Base-by-base conservation (phyloP, 2,797 vertebrate species). In the Rhinella marina region DNA sequence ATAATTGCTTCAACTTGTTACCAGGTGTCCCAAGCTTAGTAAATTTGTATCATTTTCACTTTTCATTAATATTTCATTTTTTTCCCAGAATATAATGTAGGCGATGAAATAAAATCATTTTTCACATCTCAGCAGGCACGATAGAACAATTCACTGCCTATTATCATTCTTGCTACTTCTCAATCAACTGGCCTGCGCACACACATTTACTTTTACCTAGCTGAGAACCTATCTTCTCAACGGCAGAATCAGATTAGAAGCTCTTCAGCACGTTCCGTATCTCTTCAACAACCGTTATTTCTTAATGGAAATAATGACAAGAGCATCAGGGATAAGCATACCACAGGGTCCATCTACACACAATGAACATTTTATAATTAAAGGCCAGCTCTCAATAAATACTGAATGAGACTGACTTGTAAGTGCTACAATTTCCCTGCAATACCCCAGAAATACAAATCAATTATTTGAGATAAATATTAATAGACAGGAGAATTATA, bases 301-400 rank as follows among this genome's bases (percentile, higher is more conserved):
- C 84, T 80, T 72, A 29, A 76, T 0, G 11, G 81, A 50, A 90
- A 54, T 52, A 86, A 79, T 7, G 19, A 62, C 25, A 68, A 25
- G 90, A 68, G 14, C 75, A 70, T 59, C 29, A 88, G 82, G 41
- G 80, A 1, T 48, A 16, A 27, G 77, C 88, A 48, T 72, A 17
- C 57, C 21, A 50, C 12, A n/a, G 57, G 73, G 75, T 72, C 82
- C 84, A 86, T 2, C 50, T 61, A 89, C 81, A 86, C 88, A 89
- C 88, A 89, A 89, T 32, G 25, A 84, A n/a, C 72, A 80, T 89
- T 89, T 84, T 89, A 89, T 89, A 89, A 89, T 89, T 89, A 86
- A 89, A 86, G 88, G 81, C 79, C 56, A 61, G 54, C 85, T 89
- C 81, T 89, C 85, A 73, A 86, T 81, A 86, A 83, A 68, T 83